phyloP scores from a whole-genome alignment of 2,113 vertebrate genomes.

The Neodontobutis hainanensis region DNA sequence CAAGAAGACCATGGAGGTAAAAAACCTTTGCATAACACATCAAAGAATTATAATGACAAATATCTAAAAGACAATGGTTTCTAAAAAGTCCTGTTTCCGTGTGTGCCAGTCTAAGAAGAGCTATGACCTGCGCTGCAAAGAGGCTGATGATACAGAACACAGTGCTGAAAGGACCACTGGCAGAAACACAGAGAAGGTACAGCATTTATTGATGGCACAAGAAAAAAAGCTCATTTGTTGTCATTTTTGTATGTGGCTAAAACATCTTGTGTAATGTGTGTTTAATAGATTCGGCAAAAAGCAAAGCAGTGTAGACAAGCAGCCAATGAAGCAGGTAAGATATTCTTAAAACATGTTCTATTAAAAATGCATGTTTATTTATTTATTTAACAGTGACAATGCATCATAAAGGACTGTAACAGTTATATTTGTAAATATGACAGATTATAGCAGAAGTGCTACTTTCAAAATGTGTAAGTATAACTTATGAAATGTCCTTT shows the following conservation, averaged over 20 bases:
- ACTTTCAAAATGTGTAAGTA: no score
- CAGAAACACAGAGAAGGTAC: slow-evolving; percentile 90
- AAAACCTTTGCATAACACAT: not conserved
- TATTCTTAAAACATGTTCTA: not conserved
- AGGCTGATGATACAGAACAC: slow-evolving; percentile 85
- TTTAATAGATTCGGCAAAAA: slow-evolving; percentile 84
- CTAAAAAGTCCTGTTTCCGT: slow-evolving; percentile 30
- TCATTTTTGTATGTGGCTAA: not conserved
- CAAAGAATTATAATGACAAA: not conserved
- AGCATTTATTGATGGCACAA: not conserved
- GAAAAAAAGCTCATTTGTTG: no score
- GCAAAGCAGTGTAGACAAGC: slow-evolving; percentile 85
- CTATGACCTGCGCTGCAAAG: slow-evolving; percentile 87
- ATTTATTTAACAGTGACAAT: no score
- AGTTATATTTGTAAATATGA: no score
- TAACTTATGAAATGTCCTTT: not conserved
- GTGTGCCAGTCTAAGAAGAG: slow-evolving; percentile 85
- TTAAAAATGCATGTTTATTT: no score
- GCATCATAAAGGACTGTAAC: no score
- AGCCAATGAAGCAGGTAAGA: slow-evolving; percentile 86
- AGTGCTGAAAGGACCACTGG: slow-evolving; percentile 72
- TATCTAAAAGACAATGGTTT: not conserved
- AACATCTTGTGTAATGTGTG: slow-evolving; percentile 7
- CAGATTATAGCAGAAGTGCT: no score
- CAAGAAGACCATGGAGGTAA: slow-evolving; percentile 90